Conservation (phyloP, 2,888 invertebrate genomes). For the Junonia oenone region DNA sequence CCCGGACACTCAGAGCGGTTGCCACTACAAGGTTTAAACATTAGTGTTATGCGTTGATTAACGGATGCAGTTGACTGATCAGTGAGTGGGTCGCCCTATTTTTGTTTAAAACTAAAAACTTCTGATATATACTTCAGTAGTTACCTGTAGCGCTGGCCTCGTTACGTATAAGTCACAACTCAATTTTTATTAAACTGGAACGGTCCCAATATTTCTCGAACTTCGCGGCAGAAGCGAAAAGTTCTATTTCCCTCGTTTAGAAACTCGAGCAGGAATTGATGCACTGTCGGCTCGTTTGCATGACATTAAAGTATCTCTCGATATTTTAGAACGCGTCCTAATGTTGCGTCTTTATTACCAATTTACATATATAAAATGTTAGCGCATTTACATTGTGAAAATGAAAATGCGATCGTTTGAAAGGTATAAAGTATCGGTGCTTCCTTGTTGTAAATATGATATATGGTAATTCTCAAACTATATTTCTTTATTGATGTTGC, state of each 20-base stretch:
- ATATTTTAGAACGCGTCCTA: slow-evolving; percentile 18
- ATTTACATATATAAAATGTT: neutral
- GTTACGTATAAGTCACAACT: slow-evolving; percentile 28
- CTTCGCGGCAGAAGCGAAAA: slow-evolving; percentile 34
- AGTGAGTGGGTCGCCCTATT: neutral
- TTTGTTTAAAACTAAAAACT: neutral
- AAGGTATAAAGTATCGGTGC: neutral
- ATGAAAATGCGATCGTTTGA: neutral
- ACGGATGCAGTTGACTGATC: neutral
- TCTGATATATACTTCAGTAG: neutral
- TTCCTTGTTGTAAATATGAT: neutral
- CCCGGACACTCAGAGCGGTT: slow-evolving; percentile 25
- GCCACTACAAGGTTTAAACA: slow-evolving; percentile 18
- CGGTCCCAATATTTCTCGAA: slow-evolving; percentile 36
- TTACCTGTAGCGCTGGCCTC: slow-evolving; percentile 1
- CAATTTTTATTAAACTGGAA: slow-evolving; percentile 39
- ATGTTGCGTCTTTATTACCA: slow-evolving; percentile 12
- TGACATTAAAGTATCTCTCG: slow-evolving; percentile 33
- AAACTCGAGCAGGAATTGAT: slow-evolving; percentile 34
- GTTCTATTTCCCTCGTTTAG: slow-evolving; percentile 38
- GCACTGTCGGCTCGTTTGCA: slow-evolving; percentile 37
- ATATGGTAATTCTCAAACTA: neutral
- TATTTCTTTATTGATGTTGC: neutral
- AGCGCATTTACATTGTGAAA: neutral
- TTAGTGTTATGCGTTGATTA: slow-evolving; percentile 3